Evolutionary conservation across 2,888 invertebrate genomes (phyloP).

Genomic region (Metacarcinus magister): DNA sequence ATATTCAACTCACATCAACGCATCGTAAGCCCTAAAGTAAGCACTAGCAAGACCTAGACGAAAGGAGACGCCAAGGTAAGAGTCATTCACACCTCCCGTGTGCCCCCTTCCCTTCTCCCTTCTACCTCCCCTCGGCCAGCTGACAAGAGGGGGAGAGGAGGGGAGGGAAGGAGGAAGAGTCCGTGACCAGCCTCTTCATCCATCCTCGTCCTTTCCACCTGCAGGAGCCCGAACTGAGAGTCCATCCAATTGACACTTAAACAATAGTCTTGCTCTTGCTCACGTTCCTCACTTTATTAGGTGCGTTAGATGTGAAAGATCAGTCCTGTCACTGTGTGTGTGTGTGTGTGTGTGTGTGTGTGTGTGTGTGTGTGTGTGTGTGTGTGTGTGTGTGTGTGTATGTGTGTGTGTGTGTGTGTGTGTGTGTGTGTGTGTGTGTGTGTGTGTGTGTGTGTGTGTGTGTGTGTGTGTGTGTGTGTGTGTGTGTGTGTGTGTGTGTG

Average conservation of each 20-base stretch:
- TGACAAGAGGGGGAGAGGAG: not conserved
- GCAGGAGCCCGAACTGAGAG: not conserved
- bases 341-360: not conserved
- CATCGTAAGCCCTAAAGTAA: not conserved
- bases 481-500: no score
- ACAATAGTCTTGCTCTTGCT: not conserved
- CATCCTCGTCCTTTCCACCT: conserved; percentile 44
- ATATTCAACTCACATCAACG: not conserved
- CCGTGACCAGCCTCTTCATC: conserved; percentile 37
- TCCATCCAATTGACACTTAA: conserved; percentile 11
- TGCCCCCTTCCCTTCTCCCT: not conserved
- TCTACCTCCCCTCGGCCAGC: not conserved
- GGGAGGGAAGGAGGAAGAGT: not conserved
- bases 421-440: not conserved
- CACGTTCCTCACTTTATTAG: not conserved
- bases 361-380: conserved; percentile 50
- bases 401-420: not conserved
- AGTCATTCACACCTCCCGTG: not conserved
- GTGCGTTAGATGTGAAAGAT: not conserved
- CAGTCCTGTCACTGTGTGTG: conserved; percentile 7
- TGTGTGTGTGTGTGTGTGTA: conserved; percentile 4
- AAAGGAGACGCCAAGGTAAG: not conserved
- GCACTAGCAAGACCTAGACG: not conserved
- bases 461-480: not conserved
- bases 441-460: not conserved